A percentile compares a stretch with the other conserved stretches of the same genome.
These are phyloP conservation scores for Hyla sarda DNA, from an alignment of 2,113 vertebrate genomes.

Conservation along the genomic window DNA sequence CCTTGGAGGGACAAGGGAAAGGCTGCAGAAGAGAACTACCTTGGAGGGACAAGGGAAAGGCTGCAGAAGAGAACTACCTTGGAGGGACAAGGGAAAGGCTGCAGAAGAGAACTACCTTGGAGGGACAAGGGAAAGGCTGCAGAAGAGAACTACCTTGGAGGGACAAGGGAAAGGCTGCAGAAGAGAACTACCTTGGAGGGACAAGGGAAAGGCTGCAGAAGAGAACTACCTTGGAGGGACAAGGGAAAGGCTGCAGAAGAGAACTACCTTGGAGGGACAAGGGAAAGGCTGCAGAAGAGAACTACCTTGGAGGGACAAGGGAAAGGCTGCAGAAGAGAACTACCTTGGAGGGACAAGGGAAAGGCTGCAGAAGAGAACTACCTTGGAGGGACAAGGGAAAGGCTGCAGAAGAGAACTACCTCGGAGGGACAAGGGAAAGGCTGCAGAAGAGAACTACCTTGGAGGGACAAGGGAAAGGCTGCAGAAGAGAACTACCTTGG, in stretches of 20 bases:
- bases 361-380: not conserved
- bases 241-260: not conserved
- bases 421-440: not conserved
- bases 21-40: not conserved
- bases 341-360: not conserved
- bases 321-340: not conserved
- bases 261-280: not conserved
- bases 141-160: not conserved
- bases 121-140: not conserved
- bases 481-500: not conserved
- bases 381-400: not conserved
- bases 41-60: too few relatives aligned
- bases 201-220: not conserved
- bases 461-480: not conserved
- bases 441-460: not conserved
- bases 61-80: too few relatives aligned
- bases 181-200: not conserved
- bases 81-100: too few relatives aligned
- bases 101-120: too few relatives aligned
- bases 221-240: not conserved
- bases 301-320: not conserved
- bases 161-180: not conserved
- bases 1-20: not conserved
- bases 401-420: not conserved
- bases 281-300: not conserved